Percentiles rank a stretch among this genome's conserved stretches.
phyloP scores from a whole-genome alignment of 1,140 invertebrate genomes.

The Bombus huntii region DNA sequence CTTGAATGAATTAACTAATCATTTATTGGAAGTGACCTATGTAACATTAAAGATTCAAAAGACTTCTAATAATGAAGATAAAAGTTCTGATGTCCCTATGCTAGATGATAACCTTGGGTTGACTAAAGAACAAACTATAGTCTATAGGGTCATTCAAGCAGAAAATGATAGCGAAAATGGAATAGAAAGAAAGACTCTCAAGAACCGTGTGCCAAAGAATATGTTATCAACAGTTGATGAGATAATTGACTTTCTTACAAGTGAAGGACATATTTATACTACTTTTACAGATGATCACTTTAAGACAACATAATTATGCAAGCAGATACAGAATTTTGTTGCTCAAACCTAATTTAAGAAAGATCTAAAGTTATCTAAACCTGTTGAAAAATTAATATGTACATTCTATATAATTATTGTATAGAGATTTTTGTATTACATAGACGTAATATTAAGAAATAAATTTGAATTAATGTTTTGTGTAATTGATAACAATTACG shows the following conservation, averaged over 20 bases:
- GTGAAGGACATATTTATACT: conserved; percentile 78
- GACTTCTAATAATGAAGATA: background rate
- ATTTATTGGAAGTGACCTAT: conserved; percentile 48
- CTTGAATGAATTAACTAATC: conserved; percentile 66
- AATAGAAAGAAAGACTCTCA: conserved; percentile 69
- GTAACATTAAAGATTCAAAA: conserved; percentile 36
- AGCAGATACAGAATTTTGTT: background rate
- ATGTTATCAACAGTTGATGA: conserved; percentile 66
- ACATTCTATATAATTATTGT: background rate
- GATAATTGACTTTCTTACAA: conserved; percentile 74
- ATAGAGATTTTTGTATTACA: background rate
- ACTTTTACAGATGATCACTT: conserved; percentile 77
- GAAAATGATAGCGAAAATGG: conserved; percentile 70
- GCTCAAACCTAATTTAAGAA: background rate
- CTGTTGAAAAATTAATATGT: background rate
- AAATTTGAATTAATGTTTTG: background rate
- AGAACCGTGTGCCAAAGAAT: conserved; percentile 57
- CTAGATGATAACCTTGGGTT: conserved; percentile 44
- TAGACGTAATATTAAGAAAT: background rate
- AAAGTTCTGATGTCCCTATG: conserved; percentile 3
- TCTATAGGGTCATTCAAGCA: conserved; percentile 72
- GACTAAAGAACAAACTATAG: conserved; percentile 65
- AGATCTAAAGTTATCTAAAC: background rate
- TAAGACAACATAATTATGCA: conserved; percentile 72
- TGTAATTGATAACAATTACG: background rate